Evolutionary conservation across 2,888 invertebrate genomes (phyloP).

Genomic region (Drosophila borealis): DNA sequence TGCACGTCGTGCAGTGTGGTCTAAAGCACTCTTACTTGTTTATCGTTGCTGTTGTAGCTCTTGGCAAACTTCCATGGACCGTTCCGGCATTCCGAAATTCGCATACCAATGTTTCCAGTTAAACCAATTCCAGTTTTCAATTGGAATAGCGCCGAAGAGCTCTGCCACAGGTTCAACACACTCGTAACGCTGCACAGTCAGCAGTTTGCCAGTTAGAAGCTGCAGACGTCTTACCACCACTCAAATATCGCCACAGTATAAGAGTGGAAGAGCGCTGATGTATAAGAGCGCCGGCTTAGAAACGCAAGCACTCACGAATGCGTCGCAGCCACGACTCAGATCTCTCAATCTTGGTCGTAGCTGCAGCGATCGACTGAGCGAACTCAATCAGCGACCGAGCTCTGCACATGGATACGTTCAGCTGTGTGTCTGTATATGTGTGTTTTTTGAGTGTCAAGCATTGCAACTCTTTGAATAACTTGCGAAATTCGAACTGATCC

Average conservation of each 20-base stretch:
- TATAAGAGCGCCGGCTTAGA: constrained; percentile 43
- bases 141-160: constrained; percentile 66
- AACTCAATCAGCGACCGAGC: constrained; percentile 1
- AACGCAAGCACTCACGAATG: constrained; percentile 4
- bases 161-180: constrained; percentile 70
- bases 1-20: not conserved
- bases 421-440: not conserved
- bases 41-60: constrained; percentile 40
- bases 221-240: constrained; percentile 45
- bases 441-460: not conserved
- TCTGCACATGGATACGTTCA: not conserved
- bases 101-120: constrained; percentile 80
- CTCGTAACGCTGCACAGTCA: constrained; percentile 68
- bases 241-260: constrained; percentile 30
- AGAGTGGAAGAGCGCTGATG: constrained; percentile 26
- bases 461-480: not conserved
- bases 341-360: not conserved
- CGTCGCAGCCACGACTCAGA: not conserved
- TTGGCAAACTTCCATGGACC: constrained; percentile 75
- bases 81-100: constrained; percentile 80
- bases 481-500: constrained; percentile 9
- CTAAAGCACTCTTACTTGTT: constrained; percentile 18
- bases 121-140: constrained; percentile 82
- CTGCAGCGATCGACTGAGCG: constrained; percentile 15
- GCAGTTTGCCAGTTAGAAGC: constrained; percentile 66